These are phyloP conservation scores for Aegithalos caudatus DNA, from an alignment of 2,113 vertebrate genomes.

Conservation along the genomic window DNA sequence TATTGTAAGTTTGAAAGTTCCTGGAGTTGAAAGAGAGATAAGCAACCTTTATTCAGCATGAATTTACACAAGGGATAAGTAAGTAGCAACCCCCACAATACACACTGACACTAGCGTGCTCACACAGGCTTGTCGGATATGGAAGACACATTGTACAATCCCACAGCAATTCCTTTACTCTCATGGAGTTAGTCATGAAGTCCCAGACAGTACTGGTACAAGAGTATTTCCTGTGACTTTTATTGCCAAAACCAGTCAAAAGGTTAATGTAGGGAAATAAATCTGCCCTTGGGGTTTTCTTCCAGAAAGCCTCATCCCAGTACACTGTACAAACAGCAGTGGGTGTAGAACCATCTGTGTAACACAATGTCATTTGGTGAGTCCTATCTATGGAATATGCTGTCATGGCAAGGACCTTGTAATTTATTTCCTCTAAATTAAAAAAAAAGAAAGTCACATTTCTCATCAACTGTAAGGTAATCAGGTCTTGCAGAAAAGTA, in stretches of 20 bases:
- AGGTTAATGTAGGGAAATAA: neutral
- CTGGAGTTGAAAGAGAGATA: constrained; percentile 69
- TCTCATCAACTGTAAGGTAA: neutral
- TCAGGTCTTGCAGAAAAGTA: neutral
- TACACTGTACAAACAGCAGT: neutral
- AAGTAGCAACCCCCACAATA: neutral
- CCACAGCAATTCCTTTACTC: neutral
- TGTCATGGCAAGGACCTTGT: neutral
- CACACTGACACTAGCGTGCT: neutral
- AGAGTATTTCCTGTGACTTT: neutral
- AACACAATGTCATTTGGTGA: neutral
- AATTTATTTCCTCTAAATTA: neutral
- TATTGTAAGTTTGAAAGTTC: constrained; percentile 99
- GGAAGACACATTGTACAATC: neutral
- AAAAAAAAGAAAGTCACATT: neutral
- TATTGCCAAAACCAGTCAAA: neutral
- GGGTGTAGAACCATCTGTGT: neutral
- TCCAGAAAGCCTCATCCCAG: neutral
- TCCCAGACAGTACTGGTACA: neutral
- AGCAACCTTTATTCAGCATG: neutral
- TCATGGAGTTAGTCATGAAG: neutral
- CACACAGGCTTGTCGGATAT: neutral
- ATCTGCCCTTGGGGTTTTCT: neutral
- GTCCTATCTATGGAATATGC: neutral
- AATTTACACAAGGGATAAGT: neutral